Evolutionary conservation across 2,797 vertebrate species (phyloP).

Genomic region (Percopsis omiscomaycus): DNA sequence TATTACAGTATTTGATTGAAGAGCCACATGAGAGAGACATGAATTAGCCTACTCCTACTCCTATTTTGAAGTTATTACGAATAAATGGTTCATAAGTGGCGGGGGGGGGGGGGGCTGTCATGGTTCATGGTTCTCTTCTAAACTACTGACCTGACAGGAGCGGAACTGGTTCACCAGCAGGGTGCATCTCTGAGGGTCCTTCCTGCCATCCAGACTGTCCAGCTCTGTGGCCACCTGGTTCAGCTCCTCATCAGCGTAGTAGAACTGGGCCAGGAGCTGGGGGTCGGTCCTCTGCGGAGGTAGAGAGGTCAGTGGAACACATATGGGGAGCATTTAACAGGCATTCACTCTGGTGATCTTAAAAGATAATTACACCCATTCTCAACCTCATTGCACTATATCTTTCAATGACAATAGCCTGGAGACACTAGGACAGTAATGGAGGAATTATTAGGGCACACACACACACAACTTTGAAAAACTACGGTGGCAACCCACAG

Average conservation of each 20-base stretch:
- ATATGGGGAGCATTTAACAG: conserved; percentile 1
- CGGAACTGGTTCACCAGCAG: conserved; percentile 97
- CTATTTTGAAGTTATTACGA: too few relatives aligned
- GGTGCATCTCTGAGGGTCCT: conserved; percentile 95
- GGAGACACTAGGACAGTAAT: not conserved
- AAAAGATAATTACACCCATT: not conserved
- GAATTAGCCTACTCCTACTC: too few relatives aligned
- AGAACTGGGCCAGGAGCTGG: conserved; percentile 97
- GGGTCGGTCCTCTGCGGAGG: conserved; percentile 88
- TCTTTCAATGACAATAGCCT: too few relatives aligned
- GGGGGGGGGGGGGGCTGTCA: too few relatives aligned
- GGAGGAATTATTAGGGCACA: not conserved
- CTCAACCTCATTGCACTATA: too few relatives aligned
- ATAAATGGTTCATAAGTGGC: too few relatives aligned
- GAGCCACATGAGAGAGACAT: too few relatives aligned
- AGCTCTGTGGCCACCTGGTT: conserved; percentile 95
- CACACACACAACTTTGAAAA: not conserved
- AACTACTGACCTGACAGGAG: conserved; percentile 89
- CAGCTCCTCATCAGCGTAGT: conserved; percentile 96
- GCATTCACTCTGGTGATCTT: conserved; percentile 13
- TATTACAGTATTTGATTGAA: too few relatives aligned
- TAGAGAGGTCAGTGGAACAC: conserved; percentile 1
- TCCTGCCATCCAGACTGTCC: conserved; percentile 94
- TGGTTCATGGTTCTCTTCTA: not conserved
- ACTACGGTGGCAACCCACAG: too few relatives aligned